Percentiles rank a stretch among this genome's conserved stretches.
phyloP scores from a whole-genome alignment of 2,888 invertebrate genomes.

The Spodoptera littoralis region DNA sequence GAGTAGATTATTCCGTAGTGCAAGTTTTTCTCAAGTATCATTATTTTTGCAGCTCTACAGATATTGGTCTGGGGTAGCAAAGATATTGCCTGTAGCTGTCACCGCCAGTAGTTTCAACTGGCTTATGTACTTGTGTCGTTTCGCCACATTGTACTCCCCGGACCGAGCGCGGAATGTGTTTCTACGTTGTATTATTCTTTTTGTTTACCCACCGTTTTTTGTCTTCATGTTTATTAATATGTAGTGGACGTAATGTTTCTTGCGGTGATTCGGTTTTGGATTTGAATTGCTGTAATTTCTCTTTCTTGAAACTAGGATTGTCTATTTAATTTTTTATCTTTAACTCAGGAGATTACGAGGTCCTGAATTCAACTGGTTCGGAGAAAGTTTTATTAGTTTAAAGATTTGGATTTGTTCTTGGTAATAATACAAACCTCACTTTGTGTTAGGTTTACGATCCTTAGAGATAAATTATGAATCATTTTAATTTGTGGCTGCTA shows the following conservation, averaged over 20 bases:
- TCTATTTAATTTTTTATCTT: too few relatives aligned
- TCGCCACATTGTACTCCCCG: slow-evolving; percentile 63
- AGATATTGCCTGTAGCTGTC: slow-evolving; percentile 86
- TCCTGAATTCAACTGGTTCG: too few relatives aligned
- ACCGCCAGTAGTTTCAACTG: slow-evolving; percentile 76
- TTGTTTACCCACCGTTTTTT: slow-evolving; percentile 51
- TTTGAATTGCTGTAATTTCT: slow-evolving; percentile 16
- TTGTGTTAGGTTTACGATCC: too few relatives aligned
- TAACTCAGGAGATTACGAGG: too few relatives aligned
- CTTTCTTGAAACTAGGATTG: not conserved
- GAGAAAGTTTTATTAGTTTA: too few relatives aligned
- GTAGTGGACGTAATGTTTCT: slow-evolving; percentile 35
- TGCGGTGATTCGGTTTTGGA: slow-evolving; percentile 34
- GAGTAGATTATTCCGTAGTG: slow-evolving; percentile 58
- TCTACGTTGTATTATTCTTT: slow-evolving; percentile 58
- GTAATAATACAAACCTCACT: too few relatives aligned
- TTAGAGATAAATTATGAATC: too few relatives aligned
- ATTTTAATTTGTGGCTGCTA: too few relatives aligned
- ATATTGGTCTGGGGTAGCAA: slow-evolving; percentile 79
- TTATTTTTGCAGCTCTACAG: slow-evolving; percentile 77
- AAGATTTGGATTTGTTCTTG: too few relatives aligned
- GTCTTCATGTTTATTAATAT: slow-evolving; percentile 52
- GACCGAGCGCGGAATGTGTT: slow-evolving; percentile 64
- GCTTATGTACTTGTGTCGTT: slow-evolving; percentile 78
- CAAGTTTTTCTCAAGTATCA: slow-evolving; percentile 70